Base-by-base conservation (phyloP, 2,797 vertebrate species). In the Astyanax mexicanus region DNA sequence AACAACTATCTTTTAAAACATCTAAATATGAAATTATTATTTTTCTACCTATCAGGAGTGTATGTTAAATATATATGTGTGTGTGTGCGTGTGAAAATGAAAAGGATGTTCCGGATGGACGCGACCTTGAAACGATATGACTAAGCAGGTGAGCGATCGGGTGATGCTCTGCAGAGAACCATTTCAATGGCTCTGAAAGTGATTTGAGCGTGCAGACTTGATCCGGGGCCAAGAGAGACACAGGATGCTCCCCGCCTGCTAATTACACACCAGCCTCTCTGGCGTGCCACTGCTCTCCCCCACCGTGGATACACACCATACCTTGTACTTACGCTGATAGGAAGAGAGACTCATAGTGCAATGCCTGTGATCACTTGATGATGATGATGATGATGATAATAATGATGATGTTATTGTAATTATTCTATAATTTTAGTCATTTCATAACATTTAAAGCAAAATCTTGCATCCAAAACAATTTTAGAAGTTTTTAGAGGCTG, bases 181-280 rank as follows among this genome's bases (percentile, higher is more conserved):
- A 72, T 78, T 72, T 78, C 62, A 76, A 80, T 72, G 74, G 80
- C 72, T 73, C 62, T 60, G 75, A 77, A 80, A 80, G 72, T 69
- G 72, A 81, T 81, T 74, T 70, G 72, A 67, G 65, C 66, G 25
- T 76, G 52, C 55, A 77, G 82, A 81, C 72, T 69, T 77, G 69
- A 79, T 75, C 76, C 5, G 21, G 21, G 70, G 66, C 72, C 76
- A 78, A 62, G 72, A 77, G 72, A 80, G 71, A 73, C 61, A 51
- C 69, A 25, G 29, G 72, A 73, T 76, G 82, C 79, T 62, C 29
- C 57, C 73, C 67, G 82, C 69, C 65, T 81, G 69, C 78, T 81
- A 83, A 83, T 81, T 71, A 81, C 78, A 66, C 23, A 11, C 37
- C 51, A 17, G 38, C 38, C 21, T 78, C 77, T 57, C 54, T 60